A percentile compares a stretch with the other conserved stretches of the same genome.
Conservation (phyloP, 2,797 vertebrate species). For the Notolabrus celidotus region DNA sequence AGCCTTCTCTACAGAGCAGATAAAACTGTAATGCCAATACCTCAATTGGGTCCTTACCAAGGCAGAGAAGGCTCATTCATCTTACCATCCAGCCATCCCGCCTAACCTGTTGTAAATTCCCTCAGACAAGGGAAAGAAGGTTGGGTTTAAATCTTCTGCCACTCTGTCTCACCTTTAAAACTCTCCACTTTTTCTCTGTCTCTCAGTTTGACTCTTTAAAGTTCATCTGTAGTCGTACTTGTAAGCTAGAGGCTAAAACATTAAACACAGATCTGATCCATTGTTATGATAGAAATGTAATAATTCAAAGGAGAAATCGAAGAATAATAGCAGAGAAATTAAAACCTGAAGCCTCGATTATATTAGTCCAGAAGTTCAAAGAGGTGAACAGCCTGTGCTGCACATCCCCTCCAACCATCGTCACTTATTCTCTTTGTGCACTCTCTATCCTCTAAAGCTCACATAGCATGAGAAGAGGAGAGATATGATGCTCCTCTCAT, state of each 20-base stretch:
- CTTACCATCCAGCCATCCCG: slow-evolving; percentile 20
- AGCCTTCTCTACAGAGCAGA: slow-evolving; percentile 31
- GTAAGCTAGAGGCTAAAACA: not conserved
- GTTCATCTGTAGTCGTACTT: not conserved
- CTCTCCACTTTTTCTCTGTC: slow-evolving; percentile 5
- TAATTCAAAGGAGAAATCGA: not conserved
- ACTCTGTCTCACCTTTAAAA: slow-evolving; percentile 6
- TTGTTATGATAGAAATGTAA: not conserved
- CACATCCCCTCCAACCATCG: slow-evolving; percentile 19
- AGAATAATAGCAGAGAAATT: not conserved
- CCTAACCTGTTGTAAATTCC: slow-evolving; percentile 23
- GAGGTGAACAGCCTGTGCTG: slow-evolving; percentile 3
- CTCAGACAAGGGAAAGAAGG: slow-evolving; percentile 21
- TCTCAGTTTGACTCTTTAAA: not conserved
- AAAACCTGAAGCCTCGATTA: not conserved
- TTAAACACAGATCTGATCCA: not conserved
- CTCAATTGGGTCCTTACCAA: slow-evolving; percentile 22
- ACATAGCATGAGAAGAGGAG: slow-evolving; percentile 8
- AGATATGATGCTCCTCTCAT: slow-evolving; percentile 13
- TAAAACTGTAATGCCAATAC: slow-evolving; percentile 39
- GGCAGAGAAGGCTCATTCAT: slow-evolving; percentile 21
- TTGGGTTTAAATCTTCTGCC: slow-evolving; percentile 28
- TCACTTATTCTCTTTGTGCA: slow-evolving; percentile 44
- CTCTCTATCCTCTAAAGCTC: slow-evolving; percentile 22
- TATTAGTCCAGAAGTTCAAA: slow-evolving; percentile 17